Conservation (phyloP, 2,113 vertebrate species). For the Todiramphus chloris region DNA sequence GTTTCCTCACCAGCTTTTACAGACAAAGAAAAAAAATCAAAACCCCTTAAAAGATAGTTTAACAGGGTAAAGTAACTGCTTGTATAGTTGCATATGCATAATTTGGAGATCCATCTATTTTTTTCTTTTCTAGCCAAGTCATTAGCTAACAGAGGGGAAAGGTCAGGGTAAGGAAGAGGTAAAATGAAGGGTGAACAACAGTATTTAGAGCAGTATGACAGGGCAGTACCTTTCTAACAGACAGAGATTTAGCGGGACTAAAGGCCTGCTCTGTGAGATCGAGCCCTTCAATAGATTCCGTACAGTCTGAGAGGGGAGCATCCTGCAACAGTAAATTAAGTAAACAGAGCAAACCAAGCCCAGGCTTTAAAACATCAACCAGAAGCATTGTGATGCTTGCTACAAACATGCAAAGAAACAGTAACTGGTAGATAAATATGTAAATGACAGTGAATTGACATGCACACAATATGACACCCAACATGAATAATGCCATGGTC, state of each 20-base stretch:
- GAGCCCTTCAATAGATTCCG: conserved; percentile 98
- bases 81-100: background rate
- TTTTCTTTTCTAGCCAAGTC: background rate
- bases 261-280: conserved; percentile 94
- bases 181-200: conserved; percentile 44
- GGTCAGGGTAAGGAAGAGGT: conserved; percentile 42
- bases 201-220: conserved; percentile 61
- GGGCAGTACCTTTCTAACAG: conserved; percentile 97
- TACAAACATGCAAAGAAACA: conserved; percentile 78
- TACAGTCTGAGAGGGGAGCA: conserved; percentile 98
- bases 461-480: conserved; percentile 68
- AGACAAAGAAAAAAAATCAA: background rate
- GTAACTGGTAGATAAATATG: conserved; percentile 14
- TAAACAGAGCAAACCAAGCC: conserved; percentile 85
- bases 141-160: conserved; percentile 5
- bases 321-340: conserved; percentile 98
- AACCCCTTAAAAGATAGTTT: background rate
- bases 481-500: background rate
- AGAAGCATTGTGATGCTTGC: conserved; percentile 18
- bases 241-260: conserved; percentile 93
- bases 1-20: background rate
- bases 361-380: conserved; percentile 55
- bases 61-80: background rate
- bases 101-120: background rate
- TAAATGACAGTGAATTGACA: conserved; percentile 40